Percentiles rank a stretch among this genome's conserved stretches.
phyloP scores from a whole-genome alignment of 2,888 invertebrate species.

The Strigamia crassipes region DNA sequence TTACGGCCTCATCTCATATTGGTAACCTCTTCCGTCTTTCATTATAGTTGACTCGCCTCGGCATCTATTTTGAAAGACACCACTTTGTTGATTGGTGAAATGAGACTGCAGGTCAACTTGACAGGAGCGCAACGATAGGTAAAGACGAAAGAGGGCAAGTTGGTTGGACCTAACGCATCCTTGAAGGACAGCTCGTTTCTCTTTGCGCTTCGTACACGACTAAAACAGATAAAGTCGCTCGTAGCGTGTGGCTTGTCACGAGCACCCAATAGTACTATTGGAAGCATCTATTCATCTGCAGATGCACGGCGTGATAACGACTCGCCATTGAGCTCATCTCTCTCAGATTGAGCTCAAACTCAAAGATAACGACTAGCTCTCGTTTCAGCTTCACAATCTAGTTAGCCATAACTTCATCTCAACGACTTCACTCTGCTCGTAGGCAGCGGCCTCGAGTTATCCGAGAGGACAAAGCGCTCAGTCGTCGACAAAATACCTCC shows the following conservation, averaged over 20 bases:
- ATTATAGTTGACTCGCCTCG: neutral
- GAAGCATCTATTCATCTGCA: slow-evolving; percentile 32
- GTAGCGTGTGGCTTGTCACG: slow-evolving; percentile 20
- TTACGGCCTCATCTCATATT: neutral
- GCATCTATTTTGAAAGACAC: neutral
- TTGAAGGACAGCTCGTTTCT: slow-evolving; percentile 26
- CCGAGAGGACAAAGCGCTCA: neutral
- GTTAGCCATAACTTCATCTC: slow-evolving; percentile 34
- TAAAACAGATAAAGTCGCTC: neutral
- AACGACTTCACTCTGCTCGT: slow-evolving; percentile 18
- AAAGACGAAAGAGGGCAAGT: slow-evolving; percentile 2
- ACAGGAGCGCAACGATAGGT: neutral
- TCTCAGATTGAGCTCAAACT: slow-evolving; percentile 34
- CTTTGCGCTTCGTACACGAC: neutral
- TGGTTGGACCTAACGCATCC: neutral
- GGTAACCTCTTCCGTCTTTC: neutral
- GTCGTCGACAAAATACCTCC: slow-evolving; percentile 5
- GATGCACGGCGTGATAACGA: slow-evolving; percentile 24
- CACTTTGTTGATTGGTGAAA: slow-evolving; percentile 6
- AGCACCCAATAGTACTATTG: slow-evolving; percentile 27
- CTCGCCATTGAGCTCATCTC: slow-evolving; percentile 29
- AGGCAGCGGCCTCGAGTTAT: slow-evolving; percentile 15
- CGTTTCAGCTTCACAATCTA: slow-evolving; percentile 34
- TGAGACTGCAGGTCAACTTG: slow-evolving; percentile 22
- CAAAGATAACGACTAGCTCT: slow-evolving; percentile 32